A percentile compares a stretch with the other conserved stretches of the same genome.
Conservation (phyloP, 2,113 vertebrate genomes). For the Xiphophorus maculatus region DNA sequence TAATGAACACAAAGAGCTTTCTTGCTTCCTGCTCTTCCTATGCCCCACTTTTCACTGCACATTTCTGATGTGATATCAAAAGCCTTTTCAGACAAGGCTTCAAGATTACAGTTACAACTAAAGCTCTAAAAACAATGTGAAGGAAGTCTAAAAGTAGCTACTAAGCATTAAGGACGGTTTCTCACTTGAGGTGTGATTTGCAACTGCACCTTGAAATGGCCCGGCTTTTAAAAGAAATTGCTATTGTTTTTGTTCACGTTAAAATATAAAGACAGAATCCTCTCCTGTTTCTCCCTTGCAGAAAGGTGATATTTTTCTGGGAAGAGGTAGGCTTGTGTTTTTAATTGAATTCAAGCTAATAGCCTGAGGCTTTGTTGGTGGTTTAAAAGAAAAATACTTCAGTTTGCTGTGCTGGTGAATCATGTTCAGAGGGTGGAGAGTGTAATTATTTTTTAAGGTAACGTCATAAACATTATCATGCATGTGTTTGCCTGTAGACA, state of each 20-base stretch:
- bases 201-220: no score
- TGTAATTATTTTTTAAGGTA: slow-evolving; percentile 10
- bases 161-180: no score
- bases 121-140: no score
- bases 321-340: slow-evolving; percentile 8
- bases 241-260: no score
- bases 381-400: slow-evolving; percentile 25
- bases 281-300: not conserved
- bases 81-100: no score
- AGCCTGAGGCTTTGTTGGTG: slow-evolving; percentile 42
- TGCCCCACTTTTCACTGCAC: not conserved
- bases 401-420: slow-evolving; percentile 14
- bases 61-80: no score
- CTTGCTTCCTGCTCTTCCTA: slow-evolving; percentile 10
- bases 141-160: no score
- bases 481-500: slow-evolving; percentile 7
- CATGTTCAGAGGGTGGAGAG: slow-evolving; percentile 15
- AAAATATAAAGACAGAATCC: not conserved
- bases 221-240: no score
- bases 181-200: no score
- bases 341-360: slow-evolving; percentile 32
- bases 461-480: not conserved
- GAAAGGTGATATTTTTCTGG: slow-evolving; percentile 6
- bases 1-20: slow-evolving; percentile 16
- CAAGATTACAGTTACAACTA: no score